Evolutionary conservation across 2,888 invertebrate species (phyloP).

Genomic region (Tipula unca): DNA sequence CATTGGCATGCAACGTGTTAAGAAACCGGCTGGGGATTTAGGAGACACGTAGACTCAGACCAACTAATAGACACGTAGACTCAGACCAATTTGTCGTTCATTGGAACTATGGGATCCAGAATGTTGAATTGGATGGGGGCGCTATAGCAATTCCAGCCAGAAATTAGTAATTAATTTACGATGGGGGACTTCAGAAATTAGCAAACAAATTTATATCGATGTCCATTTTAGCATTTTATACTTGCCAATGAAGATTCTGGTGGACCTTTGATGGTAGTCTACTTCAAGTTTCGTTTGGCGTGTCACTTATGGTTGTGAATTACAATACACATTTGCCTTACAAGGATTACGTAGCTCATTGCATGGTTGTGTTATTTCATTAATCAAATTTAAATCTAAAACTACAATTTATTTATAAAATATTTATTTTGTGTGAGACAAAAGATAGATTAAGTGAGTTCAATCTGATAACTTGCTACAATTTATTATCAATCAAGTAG

Average conservation of each 20-base stretch:
- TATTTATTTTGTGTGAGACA: background rate
- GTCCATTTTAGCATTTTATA: constrained; percentile 30
- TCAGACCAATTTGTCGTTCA: no score
- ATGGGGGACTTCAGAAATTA: background rate
- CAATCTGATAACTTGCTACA: no score
- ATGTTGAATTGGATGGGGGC: constrained; percentile 21
- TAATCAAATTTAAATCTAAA: no score
- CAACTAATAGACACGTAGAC: no score
- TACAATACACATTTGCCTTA: background rate
- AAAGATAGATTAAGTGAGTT: no score
- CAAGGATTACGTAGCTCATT: background rate
- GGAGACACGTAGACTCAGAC: no score
- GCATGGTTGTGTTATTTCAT: background rate
- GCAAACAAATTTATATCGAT: constrained; percentile 32
- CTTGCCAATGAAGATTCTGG: constrained; percentile 37
- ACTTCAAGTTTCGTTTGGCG: background rate
- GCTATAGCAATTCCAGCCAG: background rate
- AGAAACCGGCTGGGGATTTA: no score
- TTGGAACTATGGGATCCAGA: no score
- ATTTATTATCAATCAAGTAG: background rate
- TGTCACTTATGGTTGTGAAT: background rate
- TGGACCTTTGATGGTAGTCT: constrained; percentile 28
- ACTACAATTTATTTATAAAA: background rate
- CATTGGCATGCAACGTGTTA: no score
- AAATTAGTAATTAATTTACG: background rate